Evolutionary conservation across 1,140 invertebrate genomes (phyloP).

Genomic region (Drosophila athabasca): DNA sequence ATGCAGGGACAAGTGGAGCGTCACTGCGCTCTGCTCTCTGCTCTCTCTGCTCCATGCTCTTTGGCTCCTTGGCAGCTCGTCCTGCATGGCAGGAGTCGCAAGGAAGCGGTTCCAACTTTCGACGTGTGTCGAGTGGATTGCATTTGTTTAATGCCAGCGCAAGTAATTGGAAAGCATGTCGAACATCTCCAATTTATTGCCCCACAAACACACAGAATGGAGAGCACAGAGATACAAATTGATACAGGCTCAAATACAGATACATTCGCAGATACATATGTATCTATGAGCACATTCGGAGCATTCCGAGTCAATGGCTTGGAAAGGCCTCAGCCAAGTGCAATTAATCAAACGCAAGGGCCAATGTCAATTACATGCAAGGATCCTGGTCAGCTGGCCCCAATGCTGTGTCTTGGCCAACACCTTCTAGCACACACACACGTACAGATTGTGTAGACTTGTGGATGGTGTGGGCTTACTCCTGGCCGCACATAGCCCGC

Average conservation of each 20-base stretch:
- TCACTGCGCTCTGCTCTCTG: conserved; percentile 4
- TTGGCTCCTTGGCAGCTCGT: conserved; percentile 27
- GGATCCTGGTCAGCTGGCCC: conserved; percentile 5
- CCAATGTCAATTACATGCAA: conserved; percentile 63
- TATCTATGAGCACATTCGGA: conserved; percentile 58
- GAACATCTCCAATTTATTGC: conserved; percentile 62
- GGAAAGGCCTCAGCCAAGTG: conserved; percentile 65
- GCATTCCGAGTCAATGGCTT: conserved; percentile 73
- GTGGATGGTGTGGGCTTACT: too few relatives aligned
- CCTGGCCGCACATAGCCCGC: too few relatives aligned
- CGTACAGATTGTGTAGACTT: background rate
- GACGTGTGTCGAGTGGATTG: conserved; percentile 46
- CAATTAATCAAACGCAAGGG: conserved; percentile 76
- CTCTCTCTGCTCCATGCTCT: background rate
- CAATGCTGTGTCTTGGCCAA: conserved; percentile 38
- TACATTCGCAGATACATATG: conserved; percentile 3
- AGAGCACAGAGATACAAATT: conserved; percentile 45
- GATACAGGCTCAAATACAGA: conserved; percentile 40
- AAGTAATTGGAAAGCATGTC: conserved; percentile 67
- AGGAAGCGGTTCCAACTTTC: conserved; percentile 27
- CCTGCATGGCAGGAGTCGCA: conserved; percentile 10
- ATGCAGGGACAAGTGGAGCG: conserved; percentile 52
- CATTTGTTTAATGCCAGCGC: conserved; percentile 66
- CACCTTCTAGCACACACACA: conserved; percentile 22
- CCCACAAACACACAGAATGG: conserved; percentile 41